Base-by-base conservation (phyloP, 2,797 vertebrate genomes). In the Paratrypauchen microcephalus region DNA sequence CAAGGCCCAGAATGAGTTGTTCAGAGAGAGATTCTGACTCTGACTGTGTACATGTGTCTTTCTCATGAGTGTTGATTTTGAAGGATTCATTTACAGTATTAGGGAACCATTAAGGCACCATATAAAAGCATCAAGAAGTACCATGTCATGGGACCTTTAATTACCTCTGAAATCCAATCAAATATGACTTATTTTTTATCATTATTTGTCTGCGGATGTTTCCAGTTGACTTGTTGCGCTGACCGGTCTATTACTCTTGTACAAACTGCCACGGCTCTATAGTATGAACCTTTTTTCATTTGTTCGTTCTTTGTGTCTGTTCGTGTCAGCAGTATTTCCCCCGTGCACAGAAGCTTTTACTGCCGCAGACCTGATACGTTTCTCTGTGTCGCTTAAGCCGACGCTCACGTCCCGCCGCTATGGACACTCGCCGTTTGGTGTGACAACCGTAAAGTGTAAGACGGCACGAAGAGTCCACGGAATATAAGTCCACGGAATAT, bases 391-490 rank as follows among this genome's bases (percentile, higher is more conserved):
- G 72, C 70, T 62, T 59, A n/a, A 36, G 66, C 58, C 65, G 15
- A 65, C 62, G 65, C 75, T 80, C 66, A 52, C 21, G 47, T 73
- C 83, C 48, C 65, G 65, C 75, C 65, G 72, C 72, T 61, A 64
- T 77, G 70, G 5, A 58, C 78, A 78, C 63, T 76, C 83, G 68
- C 77, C 78, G 83, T 86, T 86, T 72, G 67, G 48, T 58, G 16
- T 79, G 84, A 84, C 86, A 82, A 76, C 72, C 75, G 11, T 73
- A 73, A 74, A 74, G 41, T 32, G 5, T 80, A 77, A 84, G 72
- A 67, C 65, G 1, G 6, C 36, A 21, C n/a, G 6, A 57, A 72
- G 69, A 76, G 74, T 76, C 39, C 66, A 83, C 69, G 65, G 56
- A 71, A 61, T 74, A 73, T 16, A 80, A n/a, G 79, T 76, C 39